Evolutionary conservation across 2,113 vertebrate species (phyloP).

Genomic region (Chaenocephalus aceratus): DNA sequence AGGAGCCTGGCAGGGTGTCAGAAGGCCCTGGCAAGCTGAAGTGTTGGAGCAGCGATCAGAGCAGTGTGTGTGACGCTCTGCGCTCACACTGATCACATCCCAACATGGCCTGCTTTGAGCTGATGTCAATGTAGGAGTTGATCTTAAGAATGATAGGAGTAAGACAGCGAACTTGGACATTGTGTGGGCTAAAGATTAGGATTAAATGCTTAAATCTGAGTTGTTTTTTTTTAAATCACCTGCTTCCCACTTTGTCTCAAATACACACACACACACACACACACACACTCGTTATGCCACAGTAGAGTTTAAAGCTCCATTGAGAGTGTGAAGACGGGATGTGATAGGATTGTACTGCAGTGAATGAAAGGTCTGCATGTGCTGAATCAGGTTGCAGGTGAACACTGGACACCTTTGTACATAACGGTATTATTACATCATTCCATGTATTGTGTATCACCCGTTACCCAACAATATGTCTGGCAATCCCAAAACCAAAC

Average conservation of each 20-base stretch:
- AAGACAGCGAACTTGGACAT: conserved; percentile 3
- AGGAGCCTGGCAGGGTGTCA: conserved; percentile 46
- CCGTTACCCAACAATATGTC: conserved; percentile 20
- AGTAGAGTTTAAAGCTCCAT: not conserved
- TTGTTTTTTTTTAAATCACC: conserved; percentile 8
- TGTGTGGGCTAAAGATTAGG: conserved; percentile 27
- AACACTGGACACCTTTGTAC: conserved; percentile 10
- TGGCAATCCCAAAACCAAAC: not conserved
- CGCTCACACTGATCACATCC: conserved; percentile 13
- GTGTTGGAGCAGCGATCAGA: conserved; percentile 12
- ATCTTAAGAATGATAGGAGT: conserved; percentile 19
- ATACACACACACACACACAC: not conserved
- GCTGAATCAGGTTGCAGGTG: conserved; percentile 31
- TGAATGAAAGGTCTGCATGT: conserved; percentile 31
- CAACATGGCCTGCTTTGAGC: not conserved
- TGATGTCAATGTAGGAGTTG: conserved; percentile 24
- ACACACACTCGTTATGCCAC: not conserved
- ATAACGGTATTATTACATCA: conserved; percentile 21
- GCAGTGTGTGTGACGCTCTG: conserved; percentile 20
- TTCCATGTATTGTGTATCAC: conserved; percentile 26
- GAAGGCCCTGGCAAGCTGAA: conserved; percentile 34
- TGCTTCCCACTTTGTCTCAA: not conserved
- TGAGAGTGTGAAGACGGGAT: conserved; percentile 24
- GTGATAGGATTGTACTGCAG: conserved; percentile 14
- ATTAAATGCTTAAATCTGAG: conserved; percentile 29